phyloP scores from a whole-genome alignment of 1,140 invertebrate genomes.

The Trissolcus basalis region DNA sequence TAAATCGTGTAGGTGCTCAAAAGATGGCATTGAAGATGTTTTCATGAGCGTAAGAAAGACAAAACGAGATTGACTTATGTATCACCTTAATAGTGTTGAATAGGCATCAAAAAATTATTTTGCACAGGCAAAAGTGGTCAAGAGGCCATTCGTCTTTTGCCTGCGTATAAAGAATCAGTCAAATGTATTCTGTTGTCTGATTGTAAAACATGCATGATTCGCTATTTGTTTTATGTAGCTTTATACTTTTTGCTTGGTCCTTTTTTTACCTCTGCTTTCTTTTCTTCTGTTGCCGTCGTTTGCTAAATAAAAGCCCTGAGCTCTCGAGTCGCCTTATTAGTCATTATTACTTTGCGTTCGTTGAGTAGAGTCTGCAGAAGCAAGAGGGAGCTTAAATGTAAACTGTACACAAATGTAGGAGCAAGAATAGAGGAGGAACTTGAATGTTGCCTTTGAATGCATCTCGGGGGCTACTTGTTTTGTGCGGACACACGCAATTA shows the following conservation, averaged over 20 bases:
- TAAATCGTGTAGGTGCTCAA: no score
- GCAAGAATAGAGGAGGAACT: slow-evolving; percentile 67
- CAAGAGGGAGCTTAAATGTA: slow-evolving; percentile 61
- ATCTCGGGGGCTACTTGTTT: slow-evolving; percentile 64
- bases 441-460: slow-evolving; percentile 72
- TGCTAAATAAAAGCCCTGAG: slow-evolving; percentile 40
- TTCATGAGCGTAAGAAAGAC: no score
- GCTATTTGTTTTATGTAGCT: slow-evolving; percentile 33
- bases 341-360: slow-evolving; percentile 59
- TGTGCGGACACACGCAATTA: slow-evolving; percentile 68
- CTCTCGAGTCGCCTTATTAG: slow-evolving; percentile 59
- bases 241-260: slow-evolving; percentile 25
- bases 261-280: slow-evolving; percentile 13
- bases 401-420: slow-evolving; percentile 64
- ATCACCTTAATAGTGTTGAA: no score
- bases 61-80: no score
- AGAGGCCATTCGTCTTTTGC: no score
- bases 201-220: slow-evolving; percentile 32
- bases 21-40: no score
- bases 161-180: no score
- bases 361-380: slow-evolving; percentile 25
- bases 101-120: no score
- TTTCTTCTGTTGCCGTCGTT: not conserved
- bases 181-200: no score
- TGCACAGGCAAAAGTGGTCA: no score